Base-by-base conservation (phyloP, 2,888 invertebrate species). In the Anthophora plumipes region DNA sequence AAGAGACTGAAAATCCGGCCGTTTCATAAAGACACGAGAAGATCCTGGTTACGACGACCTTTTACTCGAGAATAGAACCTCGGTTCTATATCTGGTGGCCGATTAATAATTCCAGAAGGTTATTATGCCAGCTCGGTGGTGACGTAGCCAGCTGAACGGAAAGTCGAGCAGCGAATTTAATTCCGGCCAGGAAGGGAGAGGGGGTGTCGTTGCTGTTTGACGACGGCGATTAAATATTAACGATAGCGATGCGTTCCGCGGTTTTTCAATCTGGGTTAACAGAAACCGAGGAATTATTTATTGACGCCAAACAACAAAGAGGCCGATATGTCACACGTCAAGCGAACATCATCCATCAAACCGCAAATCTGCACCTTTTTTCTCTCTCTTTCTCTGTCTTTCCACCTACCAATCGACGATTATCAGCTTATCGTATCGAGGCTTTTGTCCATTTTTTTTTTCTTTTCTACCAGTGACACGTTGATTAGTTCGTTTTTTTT, bases 261-360 rank as follows among this genome's bases (percentile, higher is more conserved):
- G 57, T 43, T 60, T 54, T 78, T 66, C 79, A 66, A 79, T 79
- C 79, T 64, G 60, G 79, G 79, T 79, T 79, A 79, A 17, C 59
- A 31, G 79, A 60, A 59, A 59, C 52, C 8, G 73, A 25, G 17
- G 79, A 79, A 79, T 79, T 78, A 79, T 79, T 78, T 66, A 79
- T 78, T 57, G 68, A 22, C 31, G 25, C n/a, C 39, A 46, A 46
- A n/a, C n/a, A n/a, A n/a, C 46, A 59, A 69, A 59, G 68, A 46
- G 68, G 46, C 57, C 37, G 57, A 69, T 69, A 57, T 37, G 60
- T 61, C 31, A 41, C 12, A 11, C 11, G 60, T 67, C 54, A 22
- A 5, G 25, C 39, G 46, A 46, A 17, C 46, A 61, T 75, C 54
- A 55, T 75, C 61, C 69, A 75, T 75, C 60, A 69, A 61, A 14